phyloP scores from a whole-genome alignment of 1,140 invertebrate genomes.

The Tigriopus japonicus region DNA sequence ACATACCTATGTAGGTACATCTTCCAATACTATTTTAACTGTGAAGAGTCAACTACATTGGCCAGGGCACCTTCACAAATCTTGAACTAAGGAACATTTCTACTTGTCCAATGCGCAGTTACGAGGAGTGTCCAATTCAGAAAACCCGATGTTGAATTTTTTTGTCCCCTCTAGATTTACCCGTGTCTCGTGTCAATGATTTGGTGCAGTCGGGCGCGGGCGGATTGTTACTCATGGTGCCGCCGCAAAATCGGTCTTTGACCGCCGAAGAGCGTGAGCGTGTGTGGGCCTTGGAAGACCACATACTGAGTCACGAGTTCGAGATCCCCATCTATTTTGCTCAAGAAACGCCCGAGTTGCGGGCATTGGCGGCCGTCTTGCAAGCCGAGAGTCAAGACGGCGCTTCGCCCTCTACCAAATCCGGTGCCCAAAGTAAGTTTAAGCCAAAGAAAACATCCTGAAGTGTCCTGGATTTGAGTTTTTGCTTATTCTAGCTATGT shows the following conservation, averaged over 20 bases:
- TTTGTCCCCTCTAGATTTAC: not conserved
- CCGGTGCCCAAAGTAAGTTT: too few relatives aligned
- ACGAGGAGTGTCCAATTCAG: not conserved
- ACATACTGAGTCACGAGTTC: slow-evolving; percentile 56
- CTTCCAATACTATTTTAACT: too few relatives aligned
- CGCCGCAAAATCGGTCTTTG: not conserved
- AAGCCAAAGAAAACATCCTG: too few relatives aligned
- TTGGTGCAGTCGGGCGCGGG: not conserved
- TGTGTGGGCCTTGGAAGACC: slow-evolving; percentile 57
- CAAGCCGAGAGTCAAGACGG: too few relatives aligned
- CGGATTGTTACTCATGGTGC: slow-evolving; percentile 5
- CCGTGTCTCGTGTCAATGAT: not conserved
- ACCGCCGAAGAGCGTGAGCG: slow-evolving; percentile 27
- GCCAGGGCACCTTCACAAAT: too few relatives aligned
- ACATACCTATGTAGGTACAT: too few relatives aligned
- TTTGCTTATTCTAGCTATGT: too few relatives aligned
- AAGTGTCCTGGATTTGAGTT: too few relatives aligned
- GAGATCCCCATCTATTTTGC: slow-evolving; percentile 77
- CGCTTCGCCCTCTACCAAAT: too few relatives aligned
- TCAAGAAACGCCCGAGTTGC: slow-evolving; percentile 46
- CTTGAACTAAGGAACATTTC: too few relatives aligned
- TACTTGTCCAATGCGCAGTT: not conserved
- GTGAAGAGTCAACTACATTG: too few relatives aligned
- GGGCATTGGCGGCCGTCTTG: slow-evolving; percentile 52
- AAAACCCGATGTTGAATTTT: not conserved